Conservation (phyloP, 2,888 invertebrate genomes). For the Girardia tigrina region DNA sequence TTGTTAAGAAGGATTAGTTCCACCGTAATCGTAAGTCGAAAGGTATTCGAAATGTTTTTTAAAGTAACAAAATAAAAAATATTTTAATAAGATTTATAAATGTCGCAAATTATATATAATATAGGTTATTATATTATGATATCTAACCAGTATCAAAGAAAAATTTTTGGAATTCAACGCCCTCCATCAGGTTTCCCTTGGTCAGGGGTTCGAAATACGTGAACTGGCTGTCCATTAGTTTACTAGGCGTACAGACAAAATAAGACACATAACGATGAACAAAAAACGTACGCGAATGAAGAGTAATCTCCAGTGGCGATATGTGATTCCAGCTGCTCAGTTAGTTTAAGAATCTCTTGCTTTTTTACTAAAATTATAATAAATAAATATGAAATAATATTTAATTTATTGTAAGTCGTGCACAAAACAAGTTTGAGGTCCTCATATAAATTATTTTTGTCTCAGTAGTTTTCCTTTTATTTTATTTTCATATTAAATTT, state of each 20-base stretch:
- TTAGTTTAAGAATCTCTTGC: background rate
- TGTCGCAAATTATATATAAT: background rate
- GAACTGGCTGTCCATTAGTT: constrained; percentile 93
- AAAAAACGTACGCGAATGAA: constrained; percentile 50
- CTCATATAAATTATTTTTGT: constrained; percentile 98
- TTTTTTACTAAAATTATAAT: background rate
- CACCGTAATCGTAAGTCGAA: too few relatives aligned
- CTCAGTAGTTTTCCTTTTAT: constrained; percentile 94
- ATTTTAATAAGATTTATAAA: background rate
- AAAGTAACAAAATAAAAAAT: too few relatives aligned
- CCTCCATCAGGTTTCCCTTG: constrained; percentile 92
- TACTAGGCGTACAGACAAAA: constrained; percentile 55
- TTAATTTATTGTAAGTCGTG: too few relatives aligned
- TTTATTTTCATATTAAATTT: constrained; percentile 97
- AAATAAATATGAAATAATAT: constrained; percentile 95
- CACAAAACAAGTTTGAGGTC: too few relatives aligned
- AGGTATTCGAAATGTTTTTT: too few relatives aligned
- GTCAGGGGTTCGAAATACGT: constrained; percentile 98
- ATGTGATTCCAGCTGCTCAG: background rate
- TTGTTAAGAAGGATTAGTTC: too few relatives aligned
- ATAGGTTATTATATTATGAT: background rate
- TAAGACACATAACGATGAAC: constrained; percentile 41
- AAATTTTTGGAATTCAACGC: constrained; percentile 99
- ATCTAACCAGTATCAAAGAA: constrained; percentile 86
- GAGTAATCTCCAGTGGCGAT: constrained; percentile 1